Evolutionary conservation across 2,113 vertebrate genomes (phyloP).

Genomic region (Oriolus oriolus): DNA sequence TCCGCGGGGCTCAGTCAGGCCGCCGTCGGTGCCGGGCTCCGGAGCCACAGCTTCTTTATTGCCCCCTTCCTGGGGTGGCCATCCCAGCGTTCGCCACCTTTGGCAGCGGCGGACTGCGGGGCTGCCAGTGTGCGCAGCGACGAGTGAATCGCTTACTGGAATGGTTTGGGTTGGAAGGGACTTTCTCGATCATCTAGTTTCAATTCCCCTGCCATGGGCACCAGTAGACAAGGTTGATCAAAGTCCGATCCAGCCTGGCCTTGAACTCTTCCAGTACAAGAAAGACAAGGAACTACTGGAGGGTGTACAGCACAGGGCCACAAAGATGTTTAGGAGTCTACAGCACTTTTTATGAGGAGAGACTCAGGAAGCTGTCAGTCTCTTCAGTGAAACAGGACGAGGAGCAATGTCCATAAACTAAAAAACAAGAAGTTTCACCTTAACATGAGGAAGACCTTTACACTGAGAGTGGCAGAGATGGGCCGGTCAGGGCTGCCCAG

Average conservation of each 20-base stretch:
- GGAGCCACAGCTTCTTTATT: rapidly evolving
- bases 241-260: neutral
- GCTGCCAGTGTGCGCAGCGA: neutral
- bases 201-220: neutral
- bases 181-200: neutral
- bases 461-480: neutral
- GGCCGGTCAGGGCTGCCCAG: too few species aligned
- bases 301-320: too few species aligned
- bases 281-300: neutral
- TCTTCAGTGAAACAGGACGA: too few species aligned
- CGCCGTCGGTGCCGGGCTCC: rapidly evolving
- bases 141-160: neutral
- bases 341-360: neutral
- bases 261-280: neutral
- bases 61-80: rapidly evolving
- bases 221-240: neutral
- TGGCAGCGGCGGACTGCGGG: neutral
- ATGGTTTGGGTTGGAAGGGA: neutral
- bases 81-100: neutral
- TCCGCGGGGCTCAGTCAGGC: rapidly evolving
- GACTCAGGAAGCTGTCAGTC: neutral
- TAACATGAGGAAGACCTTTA: neutral
- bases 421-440: neutral
- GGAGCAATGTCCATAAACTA: neutral
- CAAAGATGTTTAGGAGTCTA: neutral